Conservation (phyloP, 2,113 vertebrate genomes). For the Gambusia affinis region DNA sequence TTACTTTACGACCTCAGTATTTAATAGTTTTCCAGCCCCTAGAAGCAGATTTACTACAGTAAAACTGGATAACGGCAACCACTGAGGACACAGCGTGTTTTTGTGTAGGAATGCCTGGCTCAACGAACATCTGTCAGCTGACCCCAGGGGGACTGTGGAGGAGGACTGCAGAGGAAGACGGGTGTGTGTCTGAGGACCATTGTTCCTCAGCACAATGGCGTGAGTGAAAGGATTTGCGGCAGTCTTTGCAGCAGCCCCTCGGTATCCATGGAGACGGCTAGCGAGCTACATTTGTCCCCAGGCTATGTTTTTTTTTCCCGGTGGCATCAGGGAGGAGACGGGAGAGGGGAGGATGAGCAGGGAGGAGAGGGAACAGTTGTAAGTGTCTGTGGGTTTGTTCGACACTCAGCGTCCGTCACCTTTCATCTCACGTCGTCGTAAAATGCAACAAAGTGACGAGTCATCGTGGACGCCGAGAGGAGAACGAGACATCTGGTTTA, state of each 20-base stretch:
- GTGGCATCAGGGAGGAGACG: slow-evolving; percentile 17
- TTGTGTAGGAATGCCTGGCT: slow-evolving; percentile 50
- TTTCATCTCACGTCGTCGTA: neutral
- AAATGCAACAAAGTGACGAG: slow-evolving; percentile 41
- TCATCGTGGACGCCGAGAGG: slow-evolving; percentile 49
- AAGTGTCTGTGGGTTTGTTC: slow-evolving; percentile 46
- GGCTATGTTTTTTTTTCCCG: slow-evolving; percentile 23
- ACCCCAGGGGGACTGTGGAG: slow-evolving; percentile 54
- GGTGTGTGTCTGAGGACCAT: slow-evolving; percentile 76
- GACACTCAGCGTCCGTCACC: slow-evolving; percentile 4
- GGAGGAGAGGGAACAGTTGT: slow-evolving; percentile 19
- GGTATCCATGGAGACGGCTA: slow-evolving; percentile 84
- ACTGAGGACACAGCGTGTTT: slow-evolving; percentile 39
- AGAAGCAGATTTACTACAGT: neutral
- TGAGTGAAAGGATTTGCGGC: slow-evolving; percentile 75
- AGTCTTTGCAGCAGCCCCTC: slow-evolving; percentile 75
- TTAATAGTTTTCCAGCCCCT: neutral
- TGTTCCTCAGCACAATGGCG: slow-evolving; percentile 84
- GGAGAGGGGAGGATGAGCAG: slow-evolving; percentile 6
- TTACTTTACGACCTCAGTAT: neutral
- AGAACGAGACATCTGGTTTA: slow-evolving; percentile 36
- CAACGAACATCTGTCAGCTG: slow-evolving; percentile 71
- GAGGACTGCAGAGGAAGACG: neutral
- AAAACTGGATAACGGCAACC: slow-evolving; percentile 14
- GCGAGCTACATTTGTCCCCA: slow-evolving; percentile 73